A percentile compares a stretch with the other conserved stretches of the same genome.
Evolutionary conservation across 2,888 invertebrate species (phyloP).

Genomic region (Brachycybe producta): DNA sequence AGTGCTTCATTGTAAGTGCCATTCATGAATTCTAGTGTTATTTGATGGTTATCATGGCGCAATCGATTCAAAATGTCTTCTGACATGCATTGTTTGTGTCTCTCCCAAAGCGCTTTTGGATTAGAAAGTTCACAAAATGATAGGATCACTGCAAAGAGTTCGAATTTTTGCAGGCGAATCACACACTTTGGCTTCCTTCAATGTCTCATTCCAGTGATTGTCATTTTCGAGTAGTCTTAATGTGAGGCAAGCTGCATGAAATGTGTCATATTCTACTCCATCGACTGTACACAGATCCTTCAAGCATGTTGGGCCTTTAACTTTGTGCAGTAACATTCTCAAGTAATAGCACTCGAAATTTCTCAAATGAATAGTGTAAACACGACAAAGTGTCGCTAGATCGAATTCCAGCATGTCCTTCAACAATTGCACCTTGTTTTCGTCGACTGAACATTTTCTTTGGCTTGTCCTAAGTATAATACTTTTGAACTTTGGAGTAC

Average conservation of each 20-base stretch:
- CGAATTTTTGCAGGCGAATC: conserved; percentile 21
- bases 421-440: too few species aligned
- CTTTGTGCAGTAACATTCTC: too few species aligned
- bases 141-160: conserved; percentile 21
- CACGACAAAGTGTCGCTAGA: too few species aligned
- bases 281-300: conserved; percentile 27
- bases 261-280: conserved; percentile 28
- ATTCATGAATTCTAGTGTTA: neutral
- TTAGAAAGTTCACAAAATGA: conserved; percentile 18
- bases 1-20: conserved; percentile 13
- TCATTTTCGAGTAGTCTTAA: conserved; percentile 29
- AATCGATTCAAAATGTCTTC: conserved; percentile 27
- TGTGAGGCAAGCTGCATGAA: conserved; percentile 27
- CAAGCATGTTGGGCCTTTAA: conserved; percentile 28
- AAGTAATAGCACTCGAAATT: conserved; percentile 25
- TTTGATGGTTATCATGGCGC: conserved; percentile 8
- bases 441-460: too few species aligned
- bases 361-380: conserved; percentile 25
- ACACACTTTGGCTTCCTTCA: neutral
- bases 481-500: conserved; percentile 8
- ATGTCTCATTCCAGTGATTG: neutral
- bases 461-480: conserved; percentile 18
- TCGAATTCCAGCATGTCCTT: too few species aligned
- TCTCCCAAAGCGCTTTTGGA: conserved; percentile 22
- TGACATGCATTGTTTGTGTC: conserved; percentile 22